Evolutionary conservation across 2,113 vertebrate genomes (phyloP).

Genomic region (Pan troglodytes): NHGRI_mPanTro3-v2.1_pri NC_072413.2:96398501-96399000

Average conservation of each 20-base stretch:
- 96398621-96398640: accelerated
- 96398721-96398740: neutral
- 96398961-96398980: accelerated
- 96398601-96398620: too few relatives aligned
- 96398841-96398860: neutral
- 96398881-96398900: accelerated
- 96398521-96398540: neutral
- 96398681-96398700: neutral
- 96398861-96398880: accelerated
- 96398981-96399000: accelerated
- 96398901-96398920: neutral
- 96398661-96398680: neutral
- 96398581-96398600: too few relatives aligned
- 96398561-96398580: neutral
- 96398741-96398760: neutral
- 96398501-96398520: too few relatives aligned
- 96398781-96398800: neutral
- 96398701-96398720: accelerated
- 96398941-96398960: neutral
- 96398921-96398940: neutral
- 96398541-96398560: neutral
- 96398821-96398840: neutral
- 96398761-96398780: neutral
- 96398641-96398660: neutral
- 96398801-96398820: neutral